Percentiles rank a stretch among this genome's conserved stretches.
These are phyloP conservation scores for Adoxophyes honmai DNA, from an alignment of 1,140 invertebrate species.

Conservation along the genomic window DNA sequence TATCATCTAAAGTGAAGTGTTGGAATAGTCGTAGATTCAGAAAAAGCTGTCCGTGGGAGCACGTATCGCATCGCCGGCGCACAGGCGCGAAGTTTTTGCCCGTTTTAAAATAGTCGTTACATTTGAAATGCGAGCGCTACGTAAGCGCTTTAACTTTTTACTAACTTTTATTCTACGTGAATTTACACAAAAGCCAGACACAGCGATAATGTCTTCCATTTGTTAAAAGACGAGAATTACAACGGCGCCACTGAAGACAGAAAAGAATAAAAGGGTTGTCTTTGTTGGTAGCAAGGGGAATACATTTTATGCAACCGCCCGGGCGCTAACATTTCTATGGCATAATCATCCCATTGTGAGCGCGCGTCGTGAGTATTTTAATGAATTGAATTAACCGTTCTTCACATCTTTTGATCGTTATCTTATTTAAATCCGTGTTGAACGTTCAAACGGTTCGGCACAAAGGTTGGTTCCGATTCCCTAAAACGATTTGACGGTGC, in stretches of 20 bases:
- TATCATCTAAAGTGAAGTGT: no score
- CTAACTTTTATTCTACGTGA: constrained; percentile 58
- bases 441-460: background rate
- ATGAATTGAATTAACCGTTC: constrained; percentile 16
- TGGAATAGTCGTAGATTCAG: background rate
- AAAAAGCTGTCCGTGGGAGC: background rate
- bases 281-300: constrained; percentile 46
- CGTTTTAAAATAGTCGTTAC: constrained; percentile 39
- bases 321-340: constrained; percentile 32
- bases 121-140: constrained; percentile 40
- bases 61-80: constrained; percentile 20
- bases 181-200: constrained; percentile 61
- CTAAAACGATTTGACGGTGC: background rate
- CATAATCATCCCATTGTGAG: constrained; percentile 39
- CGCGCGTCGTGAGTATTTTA: constrained; percentile 19
- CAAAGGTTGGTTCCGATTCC: background rate
- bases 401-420: constrained; percentile 7
- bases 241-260: constrained; percentile 38
- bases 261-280: constrained; percentile 54
- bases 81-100: constrained; percentile 27
- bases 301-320: constrained; percentile 47
- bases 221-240: constrained; percentile 63
- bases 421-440: constrained; percentile 1
- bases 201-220: constrained; percentile 62
- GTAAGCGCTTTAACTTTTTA: constrained; percentile 56